Evolutionary conservation across 2,113 vertebrate species (phyloP).

Genomic region (Trogon melanurus): DNA sequence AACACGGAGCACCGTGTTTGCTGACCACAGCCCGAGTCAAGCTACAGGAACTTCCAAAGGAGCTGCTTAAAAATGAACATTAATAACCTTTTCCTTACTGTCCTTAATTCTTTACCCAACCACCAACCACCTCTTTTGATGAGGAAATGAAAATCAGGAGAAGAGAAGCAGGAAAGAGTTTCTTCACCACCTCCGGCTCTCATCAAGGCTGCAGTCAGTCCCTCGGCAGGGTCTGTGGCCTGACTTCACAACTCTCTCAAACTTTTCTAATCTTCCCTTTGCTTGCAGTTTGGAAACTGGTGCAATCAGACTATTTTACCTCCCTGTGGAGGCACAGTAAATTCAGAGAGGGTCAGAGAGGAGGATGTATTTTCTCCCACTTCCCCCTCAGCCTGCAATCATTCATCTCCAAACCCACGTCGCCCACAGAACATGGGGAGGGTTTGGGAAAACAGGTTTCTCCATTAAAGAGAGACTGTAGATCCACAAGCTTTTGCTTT

Average conservation of each 20-base stretch:
- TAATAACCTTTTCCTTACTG: neutral
- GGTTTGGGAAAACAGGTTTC: neutral
- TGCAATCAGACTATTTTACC: neutral
- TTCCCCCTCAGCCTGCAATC: neutral
- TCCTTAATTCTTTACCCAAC: neutral
- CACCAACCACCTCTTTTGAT: neutral
- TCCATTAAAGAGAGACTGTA: neutral
- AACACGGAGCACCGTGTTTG: fast-evolving
- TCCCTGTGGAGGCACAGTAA: neutral
- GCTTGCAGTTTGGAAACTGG: neutral
- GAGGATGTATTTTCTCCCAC: neutral
- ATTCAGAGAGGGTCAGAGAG: too few relatives aligned
- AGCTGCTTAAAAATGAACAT: neutral
- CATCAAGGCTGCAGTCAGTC: neutral
- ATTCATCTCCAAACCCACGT: neutral
- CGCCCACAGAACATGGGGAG: fast-evolving
- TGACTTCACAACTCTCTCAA: neutral
- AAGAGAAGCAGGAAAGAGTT: neutral
- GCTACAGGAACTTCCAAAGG: neutral
- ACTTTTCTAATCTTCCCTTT: neutral
- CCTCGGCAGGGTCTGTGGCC: neutral
- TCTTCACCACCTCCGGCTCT: neutral
- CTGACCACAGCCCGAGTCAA: neutral
- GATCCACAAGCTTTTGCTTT: neutral
- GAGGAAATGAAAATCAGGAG: neutral